A percentile compares a stretch with the other conserved stretches of the same genome.
Conservation (phyloP, 92 coral and sea anemone genomes). For the Parazoanthus darwini region DNA sequence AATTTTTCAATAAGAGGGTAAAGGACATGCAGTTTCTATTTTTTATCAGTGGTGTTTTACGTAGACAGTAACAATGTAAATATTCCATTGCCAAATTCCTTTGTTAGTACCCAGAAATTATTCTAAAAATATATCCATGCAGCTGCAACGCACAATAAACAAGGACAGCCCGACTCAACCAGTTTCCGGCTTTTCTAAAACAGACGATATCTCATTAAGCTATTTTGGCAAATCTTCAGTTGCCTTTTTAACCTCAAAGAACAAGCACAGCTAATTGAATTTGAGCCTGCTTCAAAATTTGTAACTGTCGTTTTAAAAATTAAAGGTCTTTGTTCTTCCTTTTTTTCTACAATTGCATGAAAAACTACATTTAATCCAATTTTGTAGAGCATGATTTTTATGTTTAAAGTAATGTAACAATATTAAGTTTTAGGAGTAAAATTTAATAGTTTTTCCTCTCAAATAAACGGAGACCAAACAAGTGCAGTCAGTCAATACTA, state of each 20-base stretch:
- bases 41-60: neutral
- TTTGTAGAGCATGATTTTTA: too few relatives aligned
- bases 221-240: conserved; percentile 7
- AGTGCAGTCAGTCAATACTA: too few relatives aligned
- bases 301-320: too few relatives aligned
- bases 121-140: neutral
- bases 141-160: neutral
- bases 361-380: too few relatives aligned
- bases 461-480: too few relatives aligned
- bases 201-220: conserved; percentile 5
- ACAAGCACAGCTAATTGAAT: neutral
- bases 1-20: too few relatives aligned
- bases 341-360: too few relatives aligned
- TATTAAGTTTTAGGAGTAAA: too few relatives aligned
- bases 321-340: too few relatives aligned
- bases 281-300: neutral
- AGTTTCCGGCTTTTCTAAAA: conserved; percentile 12
- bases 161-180: neutral
- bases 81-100: neutral
- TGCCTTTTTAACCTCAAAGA: neutral
- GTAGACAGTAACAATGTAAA: neutral
- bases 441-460: too few relatives aligned
- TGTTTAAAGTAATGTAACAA: too few relatives aligned
- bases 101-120: neutral
- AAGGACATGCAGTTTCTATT: neutral